These are phyloP conservation scores for Drosophila ochracea DNA, from an alignment of 2,888 invertebrate species.

Conservation along the genomic window DNA sequence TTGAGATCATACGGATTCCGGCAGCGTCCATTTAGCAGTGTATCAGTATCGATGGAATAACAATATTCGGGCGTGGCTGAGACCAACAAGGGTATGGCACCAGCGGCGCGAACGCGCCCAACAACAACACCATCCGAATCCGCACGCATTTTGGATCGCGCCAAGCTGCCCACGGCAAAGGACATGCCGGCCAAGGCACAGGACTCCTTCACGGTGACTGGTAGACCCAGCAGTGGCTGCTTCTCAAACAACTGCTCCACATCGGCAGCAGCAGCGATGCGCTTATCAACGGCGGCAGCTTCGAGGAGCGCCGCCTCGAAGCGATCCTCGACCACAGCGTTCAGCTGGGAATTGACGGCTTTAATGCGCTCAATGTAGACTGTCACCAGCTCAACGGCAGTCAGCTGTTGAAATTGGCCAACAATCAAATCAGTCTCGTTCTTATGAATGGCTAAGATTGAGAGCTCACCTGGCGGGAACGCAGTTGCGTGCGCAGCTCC, in stretches of 20 bases:
- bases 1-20: slow-evolving; percentile 93
- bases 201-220: slow-evolving; percentile 93
- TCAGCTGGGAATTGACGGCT: slow-evolving; percentile 88
- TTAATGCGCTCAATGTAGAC: slow-evolving; percentile 88
- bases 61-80: slow-evolving; percentile 96
- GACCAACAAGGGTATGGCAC: slow-evolving; percentile 92
- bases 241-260: slow-evolving; percentile 76
- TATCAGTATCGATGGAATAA: slow-evolving; percentile 94
- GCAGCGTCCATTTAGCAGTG: slow-evolving; percentile 91
- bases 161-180: slow-evolving; percentile 89
- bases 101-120: slow-evolving; percentile 88
- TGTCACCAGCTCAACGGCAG: slow-evolving; percentile 87
- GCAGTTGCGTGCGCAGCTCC: slow-evolving; percentile 65
- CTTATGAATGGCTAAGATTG: neutral
- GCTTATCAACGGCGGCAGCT: slow-evolving; percentile 87
- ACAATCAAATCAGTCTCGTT: neutral
- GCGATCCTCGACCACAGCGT: slow-evolving; percentile 89
- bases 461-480: slow-evolving; percentile 68
- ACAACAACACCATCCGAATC: slow-evolving; percentile 90
- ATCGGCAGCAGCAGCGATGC: slow-evolving; percentile 59
- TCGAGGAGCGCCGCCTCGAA: slow-evolving; percentile 88
- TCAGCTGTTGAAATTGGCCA: slow-evolving; percentile 85
- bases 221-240: slow-evolving; percentile 92
- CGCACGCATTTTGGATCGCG: slow-evolving; percentile 86
- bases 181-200: slow-evolving; percentile 89